phyloP scores from a whole-genome alignment of 2,888 invertebrate genomes.

The Unio pictorum region DNA sequence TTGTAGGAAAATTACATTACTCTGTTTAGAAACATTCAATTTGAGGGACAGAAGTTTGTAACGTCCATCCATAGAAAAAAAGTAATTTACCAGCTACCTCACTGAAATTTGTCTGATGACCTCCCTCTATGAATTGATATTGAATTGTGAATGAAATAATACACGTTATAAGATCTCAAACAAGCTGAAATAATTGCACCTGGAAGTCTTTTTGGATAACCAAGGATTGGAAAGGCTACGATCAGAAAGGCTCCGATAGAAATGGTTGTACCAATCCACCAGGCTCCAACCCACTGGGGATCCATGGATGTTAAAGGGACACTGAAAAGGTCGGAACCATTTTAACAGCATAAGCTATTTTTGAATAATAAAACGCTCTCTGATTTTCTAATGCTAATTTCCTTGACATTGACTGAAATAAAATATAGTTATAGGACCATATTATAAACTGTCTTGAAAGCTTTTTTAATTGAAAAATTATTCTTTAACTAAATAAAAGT shows the following conservation, averaged over 20 bases:
- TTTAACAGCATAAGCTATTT: neutral
- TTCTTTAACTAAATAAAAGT: too few relatives aligned
- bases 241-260: conserved; percentile 77
- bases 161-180: neutral
- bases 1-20: too few relatives aligned
- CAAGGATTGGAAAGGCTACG: conserved; percentile 77
- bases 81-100: too few relatives aligned
- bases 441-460: too few relatives aligned
- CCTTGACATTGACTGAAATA: too few relatives aligned
- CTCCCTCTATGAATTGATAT: too few relatives aligned
- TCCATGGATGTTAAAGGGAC: conserved; percentile 75
- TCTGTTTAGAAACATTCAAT: too few relatives aligned
- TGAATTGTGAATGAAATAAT: neutral
- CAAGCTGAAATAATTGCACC: conserved; percentile 22
- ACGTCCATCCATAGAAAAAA: too few relatives aligned
- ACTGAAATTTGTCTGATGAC: too few relatives aligned
- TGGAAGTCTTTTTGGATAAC: conserved; percentile 81
- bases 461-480: too few relatives aligned
- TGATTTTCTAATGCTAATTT: neutral
- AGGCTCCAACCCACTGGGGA: conserved; percentile 84
- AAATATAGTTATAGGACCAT: too few relatives aligned
- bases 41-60: too few relatives aligned
- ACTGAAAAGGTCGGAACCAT: conserved; percentile 61
- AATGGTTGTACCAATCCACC: conserved; percentile 84
- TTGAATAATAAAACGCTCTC: neutral